These are phyloP conservation scores for Disparrhopalites patrizii DNA, from an alignment of 2,888 invertebrate genomes.

Conservation along the genomic window DNA sequence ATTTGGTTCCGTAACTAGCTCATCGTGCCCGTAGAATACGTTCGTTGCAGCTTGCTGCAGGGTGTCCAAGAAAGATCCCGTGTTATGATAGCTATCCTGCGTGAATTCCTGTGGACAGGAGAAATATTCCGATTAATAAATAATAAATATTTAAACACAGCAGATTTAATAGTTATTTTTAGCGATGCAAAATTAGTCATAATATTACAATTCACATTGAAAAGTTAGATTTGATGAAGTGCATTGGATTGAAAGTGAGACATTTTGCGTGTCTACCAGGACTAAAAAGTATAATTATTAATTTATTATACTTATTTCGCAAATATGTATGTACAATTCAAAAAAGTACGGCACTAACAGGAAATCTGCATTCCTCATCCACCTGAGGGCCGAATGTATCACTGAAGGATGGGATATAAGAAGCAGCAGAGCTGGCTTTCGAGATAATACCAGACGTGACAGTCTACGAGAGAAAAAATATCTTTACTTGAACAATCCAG, in stretches of 20 bases:
- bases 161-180: no score
- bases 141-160: not conserved
- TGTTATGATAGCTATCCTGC: not conserved
- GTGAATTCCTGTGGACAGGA: not conserved
- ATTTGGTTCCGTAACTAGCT: not conserved
- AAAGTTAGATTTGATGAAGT: no score
- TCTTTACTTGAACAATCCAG: not conserved
- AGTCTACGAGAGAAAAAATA: not conserved
- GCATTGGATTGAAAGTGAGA: no score
- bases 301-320: no score
- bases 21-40: not conserved
- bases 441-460: not conserved
- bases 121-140: not conserved
- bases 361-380: not conserved
- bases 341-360: no score
- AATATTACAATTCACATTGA: no score
- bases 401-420: slow-evolving; percentile 15
- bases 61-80: not conserved
- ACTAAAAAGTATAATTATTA: no score
- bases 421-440: slow-evolving; percentile 7
- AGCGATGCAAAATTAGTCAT: no score
- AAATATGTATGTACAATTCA: no score
- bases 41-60: slow-evolving; percentile 6
- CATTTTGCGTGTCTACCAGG: no score
- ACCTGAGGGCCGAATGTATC: slow-evolving; percentile 18